Percentiles rank a stretch among this genome's conserved stretches.
These are phyloP conservation scores for Machimus atricapillus DNA, from an alignment of 2,888 invertebrate genomes.

Conservation along the genomic window DNA sequence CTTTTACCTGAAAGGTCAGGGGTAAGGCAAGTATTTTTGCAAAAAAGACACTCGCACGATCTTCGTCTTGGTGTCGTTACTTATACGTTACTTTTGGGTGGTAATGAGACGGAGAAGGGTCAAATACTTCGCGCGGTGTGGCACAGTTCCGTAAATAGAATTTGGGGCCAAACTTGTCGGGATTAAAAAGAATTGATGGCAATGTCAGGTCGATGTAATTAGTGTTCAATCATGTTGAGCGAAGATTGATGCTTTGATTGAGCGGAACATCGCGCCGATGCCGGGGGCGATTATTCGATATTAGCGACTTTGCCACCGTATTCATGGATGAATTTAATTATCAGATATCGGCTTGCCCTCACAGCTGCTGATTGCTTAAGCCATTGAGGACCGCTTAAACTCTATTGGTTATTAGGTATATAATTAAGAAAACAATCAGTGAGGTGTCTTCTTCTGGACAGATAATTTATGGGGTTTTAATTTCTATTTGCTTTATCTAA, in stretches of 20 bases:
- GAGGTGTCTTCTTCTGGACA: background rate
- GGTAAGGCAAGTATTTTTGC: background rate
- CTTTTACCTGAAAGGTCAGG: conserved; percentile 17
- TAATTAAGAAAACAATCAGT: background rate
- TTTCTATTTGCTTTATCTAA: background rate
- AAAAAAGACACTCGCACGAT: background rate
- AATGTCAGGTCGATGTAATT: background rate
- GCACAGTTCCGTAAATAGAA: background rate
- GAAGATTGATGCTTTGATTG: background rate
- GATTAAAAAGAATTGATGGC: background rate
- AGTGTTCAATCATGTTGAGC: background rate
- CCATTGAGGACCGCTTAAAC: background rate
- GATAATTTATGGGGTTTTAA: background rate
- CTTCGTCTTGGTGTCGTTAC: background rate
- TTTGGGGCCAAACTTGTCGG: background rate
- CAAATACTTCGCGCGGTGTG: background rate
- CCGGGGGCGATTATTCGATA: background rate
- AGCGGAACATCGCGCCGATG: background rate
- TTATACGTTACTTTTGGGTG: background rate
- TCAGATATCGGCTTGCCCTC: background rate
- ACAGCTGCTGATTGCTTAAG: background rate
- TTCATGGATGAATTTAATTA: background rate
- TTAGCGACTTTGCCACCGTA: background rate
- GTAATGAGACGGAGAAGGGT: background rate
- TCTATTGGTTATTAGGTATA: background rate